Percentiles rank a stretch among this genome's conserved stretches.
Conservation (phyloP, 2,797 vertebrate genomes). For the Cottoperca gobio region DNA sequence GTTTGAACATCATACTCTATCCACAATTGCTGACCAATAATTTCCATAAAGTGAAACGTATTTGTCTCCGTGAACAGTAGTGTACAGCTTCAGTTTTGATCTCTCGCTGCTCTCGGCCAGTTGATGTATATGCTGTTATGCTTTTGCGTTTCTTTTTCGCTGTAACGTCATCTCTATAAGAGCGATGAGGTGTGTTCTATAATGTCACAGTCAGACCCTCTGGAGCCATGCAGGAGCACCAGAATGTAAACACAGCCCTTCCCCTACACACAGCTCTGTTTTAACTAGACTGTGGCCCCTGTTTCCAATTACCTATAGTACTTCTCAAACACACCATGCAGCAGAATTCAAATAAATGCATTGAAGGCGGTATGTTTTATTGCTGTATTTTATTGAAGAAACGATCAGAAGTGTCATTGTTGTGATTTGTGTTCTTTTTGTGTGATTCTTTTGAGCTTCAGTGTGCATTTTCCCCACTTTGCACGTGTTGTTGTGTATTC, state of each 20-base stretch:
- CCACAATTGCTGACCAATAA: not conserved
- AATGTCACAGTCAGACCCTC: slow-evolving; percentile 78
- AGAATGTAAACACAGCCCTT: slow-evolving; percentile 79
- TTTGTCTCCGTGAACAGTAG: slow-evolving; percentile 22
- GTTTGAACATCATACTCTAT: not conserved
- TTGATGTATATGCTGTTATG: slow-evolving; percentile 29
- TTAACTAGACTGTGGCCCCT: slow-evolving; percentile 72
- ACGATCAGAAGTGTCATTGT: slow-evolving; percentile 56
- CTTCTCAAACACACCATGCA: slow-evolving; percentile 50
- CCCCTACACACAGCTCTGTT: slow-evolving; percentile 72
- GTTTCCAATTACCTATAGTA: slow-evolving; percentile 78
- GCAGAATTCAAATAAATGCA: slow-evolving; percentile 63
- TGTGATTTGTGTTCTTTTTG: slow-evolving; percentile 51
- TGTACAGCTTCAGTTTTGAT: slow-evolving; percentile 18
- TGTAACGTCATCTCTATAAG: slow-evolving; percentile 62
- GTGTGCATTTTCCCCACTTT: slow-evolving; percentile 23
- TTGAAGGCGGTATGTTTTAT: slow-evolving; percentile 49
- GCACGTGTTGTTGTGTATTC: slow-evolving; percentile 42
- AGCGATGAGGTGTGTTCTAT: slow-evolving; percentile 70
- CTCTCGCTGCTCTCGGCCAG: slow-evolving; percentile 19
- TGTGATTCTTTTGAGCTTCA: slow-evolving; percentile 29
- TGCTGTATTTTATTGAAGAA: slow-evolving; percentile 54
- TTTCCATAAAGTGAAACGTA: not conserved
- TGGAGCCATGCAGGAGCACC: slow-evolving; percentile 74
- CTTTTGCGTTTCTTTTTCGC: slow-evolving; percentile 14